Base-by-base conservation (phyloP, 2,888 invertebrate genomes). In the Harpagoxenus sublaevis region DNA sequence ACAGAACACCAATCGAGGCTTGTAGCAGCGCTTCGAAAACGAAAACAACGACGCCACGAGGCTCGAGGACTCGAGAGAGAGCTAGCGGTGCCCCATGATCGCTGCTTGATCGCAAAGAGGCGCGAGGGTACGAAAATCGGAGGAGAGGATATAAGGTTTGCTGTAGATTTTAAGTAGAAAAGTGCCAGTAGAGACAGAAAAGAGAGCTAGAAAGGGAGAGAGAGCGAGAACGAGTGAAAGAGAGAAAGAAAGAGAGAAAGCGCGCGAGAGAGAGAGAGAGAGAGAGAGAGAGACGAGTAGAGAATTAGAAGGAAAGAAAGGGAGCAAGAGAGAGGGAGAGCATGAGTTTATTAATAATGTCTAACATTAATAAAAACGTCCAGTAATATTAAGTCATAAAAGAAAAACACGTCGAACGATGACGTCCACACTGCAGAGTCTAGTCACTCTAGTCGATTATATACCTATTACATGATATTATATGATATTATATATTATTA, bases 371-470 rank as follows among this genome's bases (percentile, higher is more conserved):
- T 92, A 93, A 92, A 95, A 94, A 95, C 95, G 95, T 95, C 95
- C 95, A 95, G 92, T 95, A 95, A 95, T 92, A 93, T 94, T 95
- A 95, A 94, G 94, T 92, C 90, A 88, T 90, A 86, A 88, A 87
- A 88, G 83, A 68, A 68, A 75, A 89, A 86, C 86, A 91, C 92
- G 92, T 93, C 93, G 92, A 92, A 92, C 90, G 91, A 90, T 94
- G 93, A 93, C 93, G 94, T 94, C 94, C 93, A 94, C 92, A 93
- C 92, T 93, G 91, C 93, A 94, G 78, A 81, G 91, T 94, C 94
- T 94, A 95, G 94, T 95, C 94, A 94, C 90, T 94, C 94, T 94
- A 94, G 94, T 94, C 93, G 92, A 92, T 94, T 92, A 92, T 92
- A 90, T 92, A 90, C 89, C 88, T 92, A 92, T 91, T 89, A 90